Evolutionary conservation across 2,888 invertebrate species (phyloP).

Genomic region (Dioctria rufipes): DNA sequence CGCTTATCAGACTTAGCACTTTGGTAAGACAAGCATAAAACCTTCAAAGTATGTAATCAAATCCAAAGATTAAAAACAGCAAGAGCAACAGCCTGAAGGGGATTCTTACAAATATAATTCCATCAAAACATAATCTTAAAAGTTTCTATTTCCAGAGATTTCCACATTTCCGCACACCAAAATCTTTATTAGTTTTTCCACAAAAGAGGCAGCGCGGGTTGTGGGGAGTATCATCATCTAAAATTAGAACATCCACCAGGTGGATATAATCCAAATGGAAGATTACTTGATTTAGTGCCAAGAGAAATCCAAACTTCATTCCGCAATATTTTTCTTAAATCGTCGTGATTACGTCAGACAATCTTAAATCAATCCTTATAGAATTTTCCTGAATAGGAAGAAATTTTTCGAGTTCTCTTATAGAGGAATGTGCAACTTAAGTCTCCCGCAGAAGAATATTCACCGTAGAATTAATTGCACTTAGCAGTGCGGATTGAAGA

Average conservation of each 20-base stretch:
- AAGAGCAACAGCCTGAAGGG: background rate
- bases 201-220: background rate
- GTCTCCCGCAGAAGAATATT: conserved; percentile 15
- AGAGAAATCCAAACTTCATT: conserved; percentile 30
- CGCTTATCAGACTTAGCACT: too few species aligned
- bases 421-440: conserved; percentile 31
- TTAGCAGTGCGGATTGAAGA: too few species aligned
- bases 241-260: conserved; percentile 27
- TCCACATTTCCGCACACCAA: background rate
- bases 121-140: background rate
- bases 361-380: conserved; percentile 26
- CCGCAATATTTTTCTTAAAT: conserved; percentile 2
- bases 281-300: conserved; percentile 46
- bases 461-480: conserved; percentile 29
- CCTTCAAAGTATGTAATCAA: background rate
- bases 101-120: background rate
- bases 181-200: conserved; percentile 3
- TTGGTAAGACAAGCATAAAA: background rate
- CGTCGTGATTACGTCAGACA: conserved; percentile 41
- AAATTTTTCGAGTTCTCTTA: conserved; percentile 37
- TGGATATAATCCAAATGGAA: conserved; percentile 40
- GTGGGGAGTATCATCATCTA: background rate
- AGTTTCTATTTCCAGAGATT: conserved; percentile 5
- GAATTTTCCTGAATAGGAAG: conserved; percentile 20
- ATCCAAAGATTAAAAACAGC: background rate